phyloP scores from a whole-genome alignment of 2,888 invertebrate species.

The Orthonychiurus folsomi region DNA sequence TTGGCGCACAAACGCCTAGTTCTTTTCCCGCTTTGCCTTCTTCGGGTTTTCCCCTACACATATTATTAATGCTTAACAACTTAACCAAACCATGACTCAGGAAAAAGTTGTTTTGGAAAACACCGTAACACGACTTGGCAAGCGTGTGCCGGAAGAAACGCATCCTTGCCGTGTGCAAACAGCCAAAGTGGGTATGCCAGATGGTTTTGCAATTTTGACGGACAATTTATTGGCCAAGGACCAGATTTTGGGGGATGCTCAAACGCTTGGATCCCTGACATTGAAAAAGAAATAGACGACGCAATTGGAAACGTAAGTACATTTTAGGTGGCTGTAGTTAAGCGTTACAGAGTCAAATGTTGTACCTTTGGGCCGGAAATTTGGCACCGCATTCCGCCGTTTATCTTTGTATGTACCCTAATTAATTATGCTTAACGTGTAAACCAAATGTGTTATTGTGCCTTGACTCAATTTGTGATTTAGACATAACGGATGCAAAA shows the following conservation, averaged over 20 bases:
- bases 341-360: not conserved
- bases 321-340: too few relatives aligned
- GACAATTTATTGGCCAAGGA: not conserved
- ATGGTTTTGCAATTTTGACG: not conserved
- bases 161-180: not conserved
- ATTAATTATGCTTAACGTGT: not conserved
- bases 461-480: not conserved
- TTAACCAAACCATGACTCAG: too few relatives aligned
- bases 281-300: not conserved
- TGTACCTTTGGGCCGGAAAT: not conserved
- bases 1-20: too few relatives aligned
- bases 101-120: too few relatives aligned
- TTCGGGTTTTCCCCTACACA: too few relatives aligned
- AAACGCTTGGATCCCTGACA: not conserved
- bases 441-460: not conserved
- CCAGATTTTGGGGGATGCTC: not conserved
- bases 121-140: not conserved
- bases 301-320: too few relatives aligned
- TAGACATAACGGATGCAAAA: too few relatives aligned
- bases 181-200: not conserved
- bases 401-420: not conserved
- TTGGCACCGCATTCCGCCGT: not conserved
- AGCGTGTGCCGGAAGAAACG: not conserved
- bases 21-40: too few relatives aligned
- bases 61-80: too few relatives aligned